Evolutionary conservation across 2,797 vertebrate species (phyloP).

Genomic region (Phyllotis vaccarum): DNA sequence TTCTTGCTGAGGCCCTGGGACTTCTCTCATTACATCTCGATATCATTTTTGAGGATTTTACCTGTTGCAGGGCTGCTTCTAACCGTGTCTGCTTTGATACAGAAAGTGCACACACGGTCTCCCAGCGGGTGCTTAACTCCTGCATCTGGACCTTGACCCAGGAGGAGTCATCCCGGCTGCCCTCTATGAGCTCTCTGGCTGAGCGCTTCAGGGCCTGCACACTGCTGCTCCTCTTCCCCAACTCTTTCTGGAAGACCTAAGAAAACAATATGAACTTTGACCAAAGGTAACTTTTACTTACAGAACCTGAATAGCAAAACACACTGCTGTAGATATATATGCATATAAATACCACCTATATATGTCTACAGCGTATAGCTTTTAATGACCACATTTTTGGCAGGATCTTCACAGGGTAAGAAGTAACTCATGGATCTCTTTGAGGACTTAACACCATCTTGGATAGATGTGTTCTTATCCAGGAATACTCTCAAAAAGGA

Average conservation of each 20-base stretch:
- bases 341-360: not conserved
- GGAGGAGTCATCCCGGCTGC: constrained; percentile 95
- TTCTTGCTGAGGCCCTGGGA: not conserved
- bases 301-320: not conserved
- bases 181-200: constrained; percentile 95
- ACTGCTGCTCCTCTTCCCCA: constrained; percentile 96
- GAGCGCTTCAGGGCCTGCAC: constrained; percentile 98
- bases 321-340: not conserved
- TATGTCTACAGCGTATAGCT: not conserved
- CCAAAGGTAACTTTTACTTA: constrained; percentile 1
- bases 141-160: constrained; percentile 99
- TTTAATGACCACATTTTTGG: not conserved
- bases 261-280: constrained; percentile 38
- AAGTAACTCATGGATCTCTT: not conserved
- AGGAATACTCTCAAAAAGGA: not conserved
- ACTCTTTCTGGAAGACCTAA: constrained; percentile 98
- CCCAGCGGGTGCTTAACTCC: constrained; percentile 97
- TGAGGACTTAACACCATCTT: not conserved
- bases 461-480: not conserved
- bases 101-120: constrained; percentile 96
- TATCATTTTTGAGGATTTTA: constrained; percentile 41
- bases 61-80: constrained; percentile 96
- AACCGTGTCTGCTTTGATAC: constrained; percentile 97
- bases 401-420: not conserved
- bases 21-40: not conserved